phyloP scores from a whole-genome alignment of 2,113 vertebrate species.

The Pterophyllum scalare region DNA sequence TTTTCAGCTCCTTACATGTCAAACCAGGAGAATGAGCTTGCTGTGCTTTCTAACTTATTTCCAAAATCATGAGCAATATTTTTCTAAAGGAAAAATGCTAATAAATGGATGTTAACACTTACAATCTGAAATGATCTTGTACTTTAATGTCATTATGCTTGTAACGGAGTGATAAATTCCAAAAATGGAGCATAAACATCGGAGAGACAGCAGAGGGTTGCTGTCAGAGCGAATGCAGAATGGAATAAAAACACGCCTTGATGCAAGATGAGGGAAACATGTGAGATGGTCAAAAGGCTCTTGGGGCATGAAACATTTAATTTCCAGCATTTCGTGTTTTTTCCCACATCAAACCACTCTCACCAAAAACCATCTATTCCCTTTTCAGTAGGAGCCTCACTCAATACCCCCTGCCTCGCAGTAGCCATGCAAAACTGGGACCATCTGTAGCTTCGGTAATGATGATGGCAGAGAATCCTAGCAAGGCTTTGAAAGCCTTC shows the following conservation, averaged over 20 bases:
- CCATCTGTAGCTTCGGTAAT: slow-evolving; percentile 68
- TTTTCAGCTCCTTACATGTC: slow-evolving; percentile 19
- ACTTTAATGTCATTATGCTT: background rate
- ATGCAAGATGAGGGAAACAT: slow-evolving; percentile 35
- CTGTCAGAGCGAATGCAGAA: background rate
- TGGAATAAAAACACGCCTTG: slow-evolving; percentile 7
- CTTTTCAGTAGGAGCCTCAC: slow-evolving; percentile 28
- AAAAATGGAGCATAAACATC: background rate
- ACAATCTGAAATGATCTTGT: background rate
- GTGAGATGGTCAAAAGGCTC: slow-evolving; percentile 20
- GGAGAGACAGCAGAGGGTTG: background rate
- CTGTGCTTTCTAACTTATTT: background rate
- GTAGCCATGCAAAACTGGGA: slow-evolving; percentile 53
- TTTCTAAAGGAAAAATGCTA: background rate
- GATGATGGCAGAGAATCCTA: slow-evolving; percentile 56
- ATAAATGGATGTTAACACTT: background rate
- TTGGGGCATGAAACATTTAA: slow-evolving; percentile 43
- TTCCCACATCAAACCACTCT: slow-evolving; percentile 50
- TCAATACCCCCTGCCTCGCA: slow-evolving; percentile 32
- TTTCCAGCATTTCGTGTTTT: slow-evolving; percentile 42
- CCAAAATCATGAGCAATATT: background rate
- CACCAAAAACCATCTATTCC: slow-evolving; percentile 43
- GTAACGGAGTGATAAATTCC: background rate
- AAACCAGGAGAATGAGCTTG: background rate
- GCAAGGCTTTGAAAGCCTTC: slow-evolving; percentile 66